Conservation (phyloP, 2,113 vertebrate species). For the Gopherus evgoodei region DNA sequence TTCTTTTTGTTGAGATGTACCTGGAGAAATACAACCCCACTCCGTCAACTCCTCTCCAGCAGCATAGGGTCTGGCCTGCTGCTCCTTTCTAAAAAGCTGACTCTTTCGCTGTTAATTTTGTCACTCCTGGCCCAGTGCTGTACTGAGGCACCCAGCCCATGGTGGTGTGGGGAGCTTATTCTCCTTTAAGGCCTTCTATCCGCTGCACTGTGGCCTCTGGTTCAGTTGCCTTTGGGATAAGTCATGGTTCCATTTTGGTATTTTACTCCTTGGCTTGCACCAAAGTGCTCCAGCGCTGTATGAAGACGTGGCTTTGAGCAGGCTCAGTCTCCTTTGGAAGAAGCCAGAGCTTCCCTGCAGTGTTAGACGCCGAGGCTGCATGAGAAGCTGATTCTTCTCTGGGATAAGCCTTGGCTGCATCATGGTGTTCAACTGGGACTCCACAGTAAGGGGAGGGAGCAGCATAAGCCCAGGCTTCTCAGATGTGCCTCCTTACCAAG, state of each 20-base stretch:
- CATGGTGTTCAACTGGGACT: not conserved
- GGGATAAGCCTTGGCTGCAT: not conserved
- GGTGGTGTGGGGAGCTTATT: fast-evolving
- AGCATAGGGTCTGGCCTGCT: not conserved
- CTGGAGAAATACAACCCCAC: not conserved
- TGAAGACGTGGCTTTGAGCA: too few species aligned
- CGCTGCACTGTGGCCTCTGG: not conserved
- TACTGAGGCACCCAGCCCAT: fast-evolving
- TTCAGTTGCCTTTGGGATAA: not conserved
- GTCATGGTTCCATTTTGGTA: not conserved
- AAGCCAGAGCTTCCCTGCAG: fast-evolving
- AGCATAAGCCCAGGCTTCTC: not conserved
- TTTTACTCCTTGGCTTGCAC: not conserved
- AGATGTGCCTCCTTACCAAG: not conserved
- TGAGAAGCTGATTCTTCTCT: not conserved
- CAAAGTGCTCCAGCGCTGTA: too few species aligned
- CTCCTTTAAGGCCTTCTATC: not conserved
- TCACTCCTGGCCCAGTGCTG: not conserved
- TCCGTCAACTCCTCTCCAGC: not conserved
- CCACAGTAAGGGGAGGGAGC: not conserved
- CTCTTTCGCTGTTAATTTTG: fast-evolving
- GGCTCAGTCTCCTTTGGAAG: not conserved
- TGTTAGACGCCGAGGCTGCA: not conserved
- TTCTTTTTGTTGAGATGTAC: not conserved
- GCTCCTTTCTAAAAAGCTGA: not conserved